Percentiles rank a stretch among this genome's conserved stretches.
phyloP scores from a whole-genome alignment of 2,888 invertebrate genomes.

The Drosophila falleni region DNA sequence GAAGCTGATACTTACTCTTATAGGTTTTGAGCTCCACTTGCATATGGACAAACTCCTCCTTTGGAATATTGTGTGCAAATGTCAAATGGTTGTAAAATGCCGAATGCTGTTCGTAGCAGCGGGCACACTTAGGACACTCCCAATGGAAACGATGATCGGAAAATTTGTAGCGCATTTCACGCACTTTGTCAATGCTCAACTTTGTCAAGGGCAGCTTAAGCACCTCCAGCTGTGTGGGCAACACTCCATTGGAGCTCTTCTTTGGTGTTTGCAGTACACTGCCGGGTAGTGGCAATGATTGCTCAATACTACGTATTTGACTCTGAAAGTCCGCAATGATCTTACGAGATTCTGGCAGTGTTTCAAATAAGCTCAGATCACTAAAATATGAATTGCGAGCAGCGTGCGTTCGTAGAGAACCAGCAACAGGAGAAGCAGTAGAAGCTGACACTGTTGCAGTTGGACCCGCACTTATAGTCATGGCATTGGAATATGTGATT shows the following conservation, averaged over 20 bases:
- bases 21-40: slow-evolving; percentile 56
- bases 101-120: slow-evolving; percentile 57
- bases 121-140: slow-evolving; percentile 71
- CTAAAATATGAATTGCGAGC: slow-evolving; percentile 51
- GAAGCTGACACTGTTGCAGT: background rate
- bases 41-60: slow-evolving; percentile 26
- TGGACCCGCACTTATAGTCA: slow-evolving; percentile 2
- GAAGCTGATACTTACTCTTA: slow-evolving; percentile 45
- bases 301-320: slow-evolving; percentile 68
- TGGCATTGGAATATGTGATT: slow-evolving; percentile 19
- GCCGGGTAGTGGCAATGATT: slow-evolving; percentile 58
- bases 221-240: slow-evolving; percentile 18
- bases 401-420: background rate
- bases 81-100: slow-evolving; percentile 66
- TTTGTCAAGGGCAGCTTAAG: slow-evolving; percentile 12
- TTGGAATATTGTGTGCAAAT: slow-evolving; percentile 42
- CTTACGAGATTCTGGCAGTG: slow-evolving; percentile 73
- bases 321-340: slow-evolving; percentile 72
- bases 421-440: background rate
- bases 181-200: slow-evolving; percentile 18
- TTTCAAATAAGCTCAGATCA: slow-evolving; percentile 57
- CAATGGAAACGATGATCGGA: slow-evolving; percentile 64
- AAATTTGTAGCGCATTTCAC: slow-evolving; percentile 48
- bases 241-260: background rate
- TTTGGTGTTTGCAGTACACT: slow-evolving; percentile 51